phyloP scores from a whole-genome alignment of 2,113 vertebrate species.

The Talpa occidentalis region DNA sequence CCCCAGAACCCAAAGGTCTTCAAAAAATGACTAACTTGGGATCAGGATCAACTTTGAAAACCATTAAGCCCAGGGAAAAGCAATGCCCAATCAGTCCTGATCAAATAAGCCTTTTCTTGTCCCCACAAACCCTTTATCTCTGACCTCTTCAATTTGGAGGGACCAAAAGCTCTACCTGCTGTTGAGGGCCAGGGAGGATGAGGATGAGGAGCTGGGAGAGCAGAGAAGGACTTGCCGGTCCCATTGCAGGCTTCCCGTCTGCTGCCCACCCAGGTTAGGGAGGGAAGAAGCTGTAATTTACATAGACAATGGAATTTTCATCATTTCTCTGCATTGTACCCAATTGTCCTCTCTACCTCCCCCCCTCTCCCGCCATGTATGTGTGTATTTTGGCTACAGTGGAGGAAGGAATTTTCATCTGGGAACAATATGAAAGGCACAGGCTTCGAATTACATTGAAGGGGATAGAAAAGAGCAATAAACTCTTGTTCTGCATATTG shows the following conservation, averaged over 20 bases:
- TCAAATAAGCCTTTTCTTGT: not conserved
- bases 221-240: not conserved
- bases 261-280: not conserved
- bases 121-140: not conserved
- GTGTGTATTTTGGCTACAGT: not conserved
- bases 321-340: not conserved
- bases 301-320: not conserved
- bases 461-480: not conserved
- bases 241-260: no score
- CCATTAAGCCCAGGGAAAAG: not conserved
- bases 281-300: not conserved
- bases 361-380: not conserved
- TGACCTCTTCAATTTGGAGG: not conserved
- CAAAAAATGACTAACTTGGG: not conserved
- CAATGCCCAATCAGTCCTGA: not conserved
- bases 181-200: not conserved
- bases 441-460: not conserved
- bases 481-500: not conserved
- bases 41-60: constrained; percentile 4
- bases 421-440: not conserved
- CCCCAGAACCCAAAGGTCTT: not conserved
- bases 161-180: not conserved
- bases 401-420: not conserved
- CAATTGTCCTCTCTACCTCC: not conserved
- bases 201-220: not conserved